Base-by-base conservation (phyloP, 1,140 invertebrate genomes). In the Conus betulinus region DNA sequence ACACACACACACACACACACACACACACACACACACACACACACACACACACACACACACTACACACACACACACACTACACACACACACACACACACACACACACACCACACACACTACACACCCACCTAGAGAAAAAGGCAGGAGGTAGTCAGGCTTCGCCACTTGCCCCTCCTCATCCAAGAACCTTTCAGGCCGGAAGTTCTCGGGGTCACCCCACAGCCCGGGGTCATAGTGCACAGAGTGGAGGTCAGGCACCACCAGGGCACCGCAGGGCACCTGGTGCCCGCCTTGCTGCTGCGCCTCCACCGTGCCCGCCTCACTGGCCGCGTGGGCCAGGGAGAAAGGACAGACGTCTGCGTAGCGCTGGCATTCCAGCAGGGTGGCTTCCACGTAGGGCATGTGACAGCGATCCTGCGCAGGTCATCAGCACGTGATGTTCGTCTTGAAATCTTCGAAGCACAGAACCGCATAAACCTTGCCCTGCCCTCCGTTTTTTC, bases 201-300 rank as follows among this genome's bases (percentile, higher is more conserved):
- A 97, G 39, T 96, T 95, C 67, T 97, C 95, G 0, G 97, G 97
- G 93, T 97, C 96, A 2, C 96, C 95, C 97, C 97, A 98, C 1
- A 92, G 5, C 10, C 90, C 85, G 3, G 93, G 92, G 90, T 95
- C 95, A 39, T 90, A 91, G 63, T 92, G 89, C 20, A 93, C 89
- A 5, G 91, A 90, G 81, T 92, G 91, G 10, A 94, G 39, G 78
- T 95, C 93, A 15, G 93, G 91, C 10, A 95, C 89, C 10, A 95
- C 91, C 13, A 92, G 84, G 25, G 92, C 91, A 10, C 90, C 92
- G 76, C 91, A 90, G 15, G 94, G 95, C 67, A 71, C 67, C 13
- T 71, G 55, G 11, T 63, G 60, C 60, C 17, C 10, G 11, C 92
- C 74, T 3, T 71, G 67, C 67, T 71, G 67, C 67, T 23, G 13